Evolutionary conservation across 2,797 vertebrate genomes (phyloP).

Genomic region (Schizothorax lantsangensis): DNA sequence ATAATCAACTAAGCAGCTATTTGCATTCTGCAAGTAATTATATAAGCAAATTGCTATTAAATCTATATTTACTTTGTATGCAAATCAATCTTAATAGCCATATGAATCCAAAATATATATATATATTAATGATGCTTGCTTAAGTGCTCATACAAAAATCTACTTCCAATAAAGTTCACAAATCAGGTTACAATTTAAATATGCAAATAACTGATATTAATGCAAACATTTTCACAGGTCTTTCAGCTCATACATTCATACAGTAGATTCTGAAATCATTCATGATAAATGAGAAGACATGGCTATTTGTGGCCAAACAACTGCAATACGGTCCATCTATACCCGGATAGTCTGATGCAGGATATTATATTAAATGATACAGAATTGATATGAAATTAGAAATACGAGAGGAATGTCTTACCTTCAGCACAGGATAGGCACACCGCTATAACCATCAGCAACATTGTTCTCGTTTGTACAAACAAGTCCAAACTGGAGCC

Average conservation of each 20-base stretch:
- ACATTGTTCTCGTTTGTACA: slow-evolving; percentile 43
- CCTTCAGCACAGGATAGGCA: slow-evolving; percentile 48
- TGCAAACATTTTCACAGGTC: slow-evolving; percentile 6
- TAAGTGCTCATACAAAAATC: background rate
- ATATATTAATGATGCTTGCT: background rate
- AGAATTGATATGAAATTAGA: background rate
- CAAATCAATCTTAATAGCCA: background rate
- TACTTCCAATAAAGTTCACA: background rate
- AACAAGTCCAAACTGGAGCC: slow-evolving; percentile 6
- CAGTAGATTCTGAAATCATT: background rate
- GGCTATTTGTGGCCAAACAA: background rate
- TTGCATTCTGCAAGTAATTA: background rate
- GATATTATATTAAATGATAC: background rate
- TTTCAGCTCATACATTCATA: background rate
- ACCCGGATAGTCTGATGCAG: background rate
- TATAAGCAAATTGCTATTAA: background rate
- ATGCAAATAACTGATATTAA: background rate
- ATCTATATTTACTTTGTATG: slow-evolving; percentile 2
- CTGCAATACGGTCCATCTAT: background rate
- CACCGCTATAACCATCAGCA: slow-evolving; percentile 29
- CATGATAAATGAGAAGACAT: slow-evolving; percentile 2
- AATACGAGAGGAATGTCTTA: slow-evolving; percentile 38
- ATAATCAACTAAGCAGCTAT: background rate
- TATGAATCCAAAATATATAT: background rate
- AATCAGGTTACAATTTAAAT: background rate